A percentile compares a stretch with the other conserved stretches of the same genome.
phyloP scores from a whole-genome alignment of 2,797 vertebrate genomes.

The Acestrorhynchus altus region DNA sequence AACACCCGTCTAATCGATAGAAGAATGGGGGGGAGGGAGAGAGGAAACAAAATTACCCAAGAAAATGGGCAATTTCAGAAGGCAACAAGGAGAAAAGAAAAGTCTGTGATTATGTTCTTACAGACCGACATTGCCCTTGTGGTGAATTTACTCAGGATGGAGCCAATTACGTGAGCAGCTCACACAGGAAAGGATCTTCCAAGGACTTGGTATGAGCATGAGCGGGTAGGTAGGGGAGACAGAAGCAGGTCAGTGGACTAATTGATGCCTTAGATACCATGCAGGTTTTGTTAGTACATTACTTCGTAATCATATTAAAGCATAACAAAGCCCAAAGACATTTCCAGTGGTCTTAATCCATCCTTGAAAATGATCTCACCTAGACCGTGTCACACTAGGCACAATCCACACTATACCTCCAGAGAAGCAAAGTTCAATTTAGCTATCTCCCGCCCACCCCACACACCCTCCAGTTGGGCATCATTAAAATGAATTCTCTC shows the following conservation, averaged over 20 bases:
- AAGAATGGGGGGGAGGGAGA: constrained; percentile 61
- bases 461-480: constrained; percentile 34
- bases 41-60: constrained; percentile 76
- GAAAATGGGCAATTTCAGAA: constrained; percentile 77
- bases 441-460: constrained; percentile 19
- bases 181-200: constrained; percentile 13
- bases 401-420: constrained; percentile 9
- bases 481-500: constrained; percentile 55
- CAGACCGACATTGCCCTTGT: constrained; percentile 2
- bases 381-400: constrained; percentile 17
- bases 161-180: constrained; percentile 33
- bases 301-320: neutral
- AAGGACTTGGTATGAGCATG: neutral
- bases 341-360: neutral
- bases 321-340: neutral
- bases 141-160: constrained; percentile 17
- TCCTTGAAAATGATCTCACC: constrained; percentile 27
- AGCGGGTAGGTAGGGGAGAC: neutral
- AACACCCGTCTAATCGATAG: constrained; percentile 75
- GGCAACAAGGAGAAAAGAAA: constrained; percentile 47
- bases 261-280: neutral
- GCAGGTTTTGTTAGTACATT: neutral
- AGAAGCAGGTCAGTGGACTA: neutral
- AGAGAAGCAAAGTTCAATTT: constrained; percentile 41
- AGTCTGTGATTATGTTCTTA: constrained; percentile 20